Evolutionary conservation across 1,140 invertebrate species (phyloP), one percentile per base, ranked within the genome.

Genomic region (Hyphantria cunea): DNA sequence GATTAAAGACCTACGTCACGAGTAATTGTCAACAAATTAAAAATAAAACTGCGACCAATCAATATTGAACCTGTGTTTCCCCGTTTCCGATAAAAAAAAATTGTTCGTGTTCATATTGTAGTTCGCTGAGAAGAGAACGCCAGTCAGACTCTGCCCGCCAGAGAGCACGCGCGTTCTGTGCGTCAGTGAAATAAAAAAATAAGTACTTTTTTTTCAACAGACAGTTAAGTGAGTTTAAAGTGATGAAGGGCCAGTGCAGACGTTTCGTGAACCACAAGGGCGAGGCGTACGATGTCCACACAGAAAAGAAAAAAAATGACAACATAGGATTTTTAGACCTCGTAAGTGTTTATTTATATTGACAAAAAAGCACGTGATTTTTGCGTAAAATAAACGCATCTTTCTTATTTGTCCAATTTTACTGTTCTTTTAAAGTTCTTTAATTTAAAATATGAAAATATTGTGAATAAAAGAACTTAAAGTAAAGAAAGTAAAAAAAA

Each of bases 201-300:
- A 7, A n/a, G n/a, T n/a, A n/a, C n/a, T n/a, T n/a, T n/a, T n/a
- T n/a, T 41, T 41, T 4, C 41, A 45, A 45, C 25, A 17, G 8
- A 49, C 33, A 50, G 11, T 41, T 32, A 50, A 41, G 31, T 59
- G 60, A 45, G 49, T 51, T 11, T 17, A 25, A 8, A 61, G 67
- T 68, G 68, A 78, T 78, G 76, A 78, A 78, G 54, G 76, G 71
- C 9, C 76, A 78, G 53, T 60, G 64, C 10, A 78, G 76, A 48
- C 54, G 76, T 9, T 76, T 76, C 37, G 56, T 76, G 39, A 70
- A 61, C 60, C 71, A 78, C 7, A 65, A 60, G 10, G 76, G 76
- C 15, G 63, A 72, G 15, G 69, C 69, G 6, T 76, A 78, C 49
- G 69, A 72, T 2, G 53, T 76, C 32, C 63, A 61, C 3, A 14